Evolutionary conservation across 2,888 invertebrate genomes (phyloP).

Genomic region (Andrena marginata): DNA sequence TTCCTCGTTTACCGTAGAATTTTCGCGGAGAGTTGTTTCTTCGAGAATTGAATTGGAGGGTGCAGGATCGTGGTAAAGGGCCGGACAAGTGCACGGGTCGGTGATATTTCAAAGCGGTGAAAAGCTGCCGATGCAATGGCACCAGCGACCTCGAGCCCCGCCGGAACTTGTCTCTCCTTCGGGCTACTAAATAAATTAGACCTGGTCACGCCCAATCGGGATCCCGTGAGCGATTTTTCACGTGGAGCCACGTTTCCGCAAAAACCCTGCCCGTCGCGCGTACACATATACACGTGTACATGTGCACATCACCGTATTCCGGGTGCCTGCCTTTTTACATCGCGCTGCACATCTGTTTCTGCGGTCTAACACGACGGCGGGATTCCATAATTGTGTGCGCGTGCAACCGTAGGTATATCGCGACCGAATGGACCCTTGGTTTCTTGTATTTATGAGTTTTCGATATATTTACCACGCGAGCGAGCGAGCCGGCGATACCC

Average conservation of each 20-base stretch:
- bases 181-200: slow-evolving; percentile 78
- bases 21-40: slow-evolving; percentile 33
- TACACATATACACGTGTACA: neutral
- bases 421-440: slow-evolving; percentile 31
- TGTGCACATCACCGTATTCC: neutral
- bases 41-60: slow-evolving; percentile 71
- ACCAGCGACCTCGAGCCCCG: slow-evolving; percentile 44
- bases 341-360: neutral
- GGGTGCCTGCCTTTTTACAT: slow-evolving; percentile 13
- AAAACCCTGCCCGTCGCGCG: neutral
- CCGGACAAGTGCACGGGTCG: slow-evolving; percentile 37
- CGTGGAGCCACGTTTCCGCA: slow-evolving; percentile 3
- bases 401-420: neutral
- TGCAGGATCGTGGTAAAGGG: slow-evolving; percentile 47
- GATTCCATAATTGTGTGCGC: slow-evolving; percentile 26
- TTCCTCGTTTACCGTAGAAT: neutral
- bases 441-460: slow-evolving; percentile 51
- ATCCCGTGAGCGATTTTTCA: slow-evolving; percentile 60
- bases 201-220: slow-evolving; percentile 69
- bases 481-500: slow-evolving; percentile 27
- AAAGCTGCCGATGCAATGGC: slow-evolving; percentile 79
- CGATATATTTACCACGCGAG: slow-evolving; percentile 42
- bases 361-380: neutral
- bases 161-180: slow-evolving; percentile 67
- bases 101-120: slow-evolving; percentile 78